A percentile compares a stretch with the other conserved stretches of the same genome.
Conservation (phyloP, 2,113 vertebrate species). For the Tragelaphus buxtoni region DNA sequence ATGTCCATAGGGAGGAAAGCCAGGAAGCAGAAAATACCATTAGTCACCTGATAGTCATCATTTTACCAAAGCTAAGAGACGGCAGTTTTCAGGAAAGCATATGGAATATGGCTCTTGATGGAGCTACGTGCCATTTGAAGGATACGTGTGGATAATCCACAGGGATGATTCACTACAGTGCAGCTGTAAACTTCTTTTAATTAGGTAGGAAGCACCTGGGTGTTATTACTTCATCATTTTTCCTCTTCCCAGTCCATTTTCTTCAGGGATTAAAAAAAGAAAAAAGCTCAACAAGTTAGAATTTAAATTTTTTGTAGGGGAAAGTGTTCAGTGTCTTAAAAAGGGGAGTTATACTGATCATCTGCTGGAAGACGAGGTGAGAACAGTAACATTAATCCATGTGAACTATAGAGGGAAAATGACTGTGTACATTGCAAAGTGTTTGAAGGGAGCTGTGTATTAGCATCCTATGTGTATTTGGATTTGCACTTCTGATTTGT, state of each 20-base stretch:
- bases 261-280: slow-evolving; percentile 4
- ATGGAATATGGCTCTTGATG: slow-evolving; percentile 7
- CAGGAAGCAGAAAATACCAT: slow-evolving; percentile 39
- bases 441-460: not conserved
- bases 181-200: slow-evolving; percentile 65
- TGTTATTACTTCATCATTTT: slow-evolving; percentile 55
- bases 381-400: not conserved
- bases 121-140: slow-evolving; percentile 9
- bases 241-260: slow-evolving; percentile 27
- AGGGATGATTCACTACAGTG: slow-evolving; percentile 31
- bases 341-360: not conserved
- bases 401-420: not conserved
- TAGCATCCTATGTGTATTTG: not conserved
- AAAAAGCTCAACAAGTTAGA: not conserved
- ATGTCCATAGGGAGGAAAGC: slow-evolving; percentile 23
- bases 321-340: not conserved
- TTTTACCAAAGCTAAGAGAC: not conserved
- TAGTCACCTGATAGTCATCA: slow-evolving; percentile 27
- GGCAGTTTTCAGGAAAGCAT: slow-evolving; percentile 40
- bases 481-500: not conserved
- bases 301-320: not conserved
- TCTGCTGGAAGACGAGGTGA: not conserved
- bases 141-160: slow-evolving; percentile 4
- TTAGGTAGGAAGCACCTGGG: slow-evolving; percentile 74
- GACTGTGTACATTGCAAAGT: not conserved